A percentile compares a stretch with the other conserved stretches of the same genome.
phyloP scores from a whole-genome alignment of 2,113 vertebrate genomes.

The Vombatus ursinus region DNA sequence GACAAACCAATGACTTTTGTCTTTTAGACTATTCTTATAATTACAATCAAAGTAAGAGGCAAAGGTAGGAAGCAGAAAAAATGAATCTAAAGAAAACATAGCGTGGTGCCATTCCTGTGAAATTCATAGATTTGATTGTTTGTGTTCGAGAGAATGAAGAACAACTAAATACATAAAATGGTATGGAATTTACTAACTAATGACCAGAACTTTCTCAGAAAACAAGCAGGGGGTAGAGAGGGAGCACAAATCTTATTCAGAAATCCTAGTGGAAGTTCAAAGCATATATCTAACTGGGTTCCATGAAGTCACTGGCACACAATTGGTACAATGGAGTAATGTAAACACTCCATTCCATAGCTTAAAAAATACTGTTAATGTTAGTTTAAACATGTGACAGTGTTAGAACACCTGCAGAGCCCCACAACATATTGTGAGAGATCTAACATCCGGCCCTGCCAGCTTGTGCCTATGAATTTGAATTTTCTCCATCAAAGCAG shows the following conservation, averaged over 20 bases:
- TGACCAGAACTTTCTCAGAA: not conserved
- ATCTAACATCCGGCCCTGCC: not conserved
- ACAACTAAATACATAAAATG: not conserved
- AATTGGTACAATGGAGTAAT: not conserved
- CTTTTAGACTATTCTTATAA: not conserved
- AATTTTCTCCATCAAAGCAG: constrained; percentile 50
- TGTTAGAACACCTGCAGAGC: not conserved
- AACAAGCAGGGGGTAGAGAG: not conserved
- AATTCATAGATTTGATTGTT: not conserved
- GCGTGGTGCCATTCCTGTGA: not conserved
- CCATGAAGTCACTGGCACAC: constrained; percentile 9
- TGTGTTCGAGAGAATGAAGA: not conserved
- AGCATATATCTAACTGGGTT: not conserved
- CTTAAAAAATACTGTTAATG: not conserved
- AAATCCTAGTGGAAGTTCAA: not conserved
- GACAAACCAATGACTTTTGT: not conserved
- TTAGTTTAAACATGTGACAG: constrained; percentile 6
- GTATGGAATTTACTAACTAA: not conserved
- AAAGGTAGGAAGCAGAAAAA: not conserved
- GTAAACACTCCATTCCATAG: not conserved
- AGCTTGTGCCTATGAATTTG: constrained; percentile 40
- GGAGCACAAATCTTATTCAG: not conserved
- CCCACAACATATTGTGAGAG: constrained; percentile 24
- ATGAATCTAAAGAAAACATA: not conserved
- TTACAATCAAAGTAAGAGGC: not conserved